Conservation (phyloP, 1,140 invertebrate species). For the Listronotus bonariensis region DNA sequence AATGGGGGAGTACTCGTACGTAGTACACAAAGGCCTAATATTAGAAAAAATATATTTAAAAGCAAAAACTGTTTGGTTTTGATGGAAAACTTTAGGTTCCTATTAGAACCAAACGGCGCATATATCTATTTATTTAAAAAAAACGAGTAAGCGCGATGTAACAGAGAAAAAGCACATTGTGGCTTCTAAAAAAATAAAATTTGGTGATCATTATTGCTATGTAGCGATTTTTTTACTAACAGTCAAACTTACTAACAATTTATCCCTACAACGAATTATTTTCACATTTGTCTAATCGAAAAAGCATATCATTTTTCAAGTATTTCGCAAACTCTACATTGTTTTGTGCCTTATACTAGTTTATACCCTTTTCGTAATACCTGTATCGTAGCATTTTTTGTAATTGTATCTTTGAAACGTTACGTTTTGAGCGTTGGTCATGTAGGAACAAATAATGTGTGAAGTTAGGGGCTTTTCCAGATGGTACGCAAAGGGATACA, state of each 20-base stretch:
- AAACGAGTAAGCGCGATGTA: conserved; percentile 8
- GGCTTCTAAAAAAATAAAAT: conserved; percentile 17
- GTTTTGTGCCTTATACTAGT: too few relatives aligned
- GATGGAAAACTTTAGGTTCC: too few relatives aligned
- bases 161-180: conserved; percentile 6
- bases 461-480: too few relatives aligned
- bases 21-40: conserved; percentile 14
- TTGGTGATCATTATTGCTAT: neutral
- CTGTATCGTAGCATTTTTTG: too few relatives aligned
- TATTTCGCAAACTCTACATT: too few relatives aligned
- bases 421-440: too few relatives aligned
- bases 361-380: too few relatives aligned
- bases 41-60: conserved; percentile 2
- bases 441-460: too few relatives aligned
- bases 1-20: conserved; percentile 1
- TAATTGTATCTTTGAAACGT: too few relatives aligned
- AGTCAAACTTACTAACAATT: conserved; percentile 2
- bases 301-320: neutral
- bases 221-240: conserved; percentile 2
- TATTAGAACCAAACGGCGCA: too few relatives aligned
- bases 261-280: conserved; percentile 8
- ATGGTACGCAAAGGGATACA: too few relatives aligned
- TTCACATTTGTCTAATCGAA: neutral
- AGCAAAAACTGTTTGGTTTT: neutral
- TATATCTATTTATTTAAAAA: conserved; percentile 6